Evolutionary conservation across 2,888 invertebrate species (phyloP), one percentile per base, ranked within the genome.

Genomic region (Amblyjoppa proteus): DNA sequence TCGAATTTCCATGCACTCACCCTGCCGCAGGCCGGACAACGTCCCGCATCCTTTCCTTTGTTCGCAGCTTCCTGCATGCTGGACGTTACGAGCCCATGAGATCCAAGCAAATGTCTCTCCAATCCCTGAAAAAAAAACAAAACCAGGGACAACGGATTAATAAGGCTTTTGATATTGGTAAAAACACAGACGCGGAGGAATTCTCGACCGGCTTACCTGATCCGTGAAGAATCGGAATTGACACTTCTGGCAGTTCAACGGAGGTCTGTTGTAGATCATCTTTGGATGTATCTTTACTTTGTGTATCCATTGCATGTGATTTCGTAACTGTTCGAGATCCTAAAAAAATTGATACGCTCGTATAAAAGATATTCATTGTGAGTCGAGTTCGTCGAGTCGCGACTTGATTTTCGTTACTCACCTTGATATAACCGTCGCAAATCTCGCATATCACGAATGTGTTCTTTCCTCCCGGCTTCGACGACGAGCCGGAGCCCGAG

Each of bases 241-340:
- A 95, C 99, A 99, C 94, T 98, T 98, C 94, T 98, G 98, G 94
- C 99, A 99, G 95, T 98, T 98, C 88, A 99, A 95, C 69, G 99
- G 99, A 81, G 99, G 98, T 94, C 97, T 96, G 94, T 98, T 98
- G 94, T 98, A 97, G 90, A 98, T 98, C 98, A 98, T 98, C 95
- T 98, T 98, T 81, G 98, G 98, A 94, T 98, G 98, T 91, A 98
- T 98, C 94, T 98, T 98, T 89, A 98, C 98, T 96, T 99, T 98
- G 94, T 99, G 99, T 94, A 99, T 98, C 98, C 98, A 99, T 93
- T 98, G 98, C 98, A 99, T 99, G 93, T 99, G 99, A 94, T 98
- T 98, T 87, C 99, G 96, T 87, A 99, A 95, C 93, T 98, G 98
- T 91, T 98, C 98, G 92, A 98, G 95, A 94, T 99, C 99, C 95